Evolutionary conservation across 2,888 invertebrate species (phyloP).

Genomic region (Eupsilia transversa): DNA sequence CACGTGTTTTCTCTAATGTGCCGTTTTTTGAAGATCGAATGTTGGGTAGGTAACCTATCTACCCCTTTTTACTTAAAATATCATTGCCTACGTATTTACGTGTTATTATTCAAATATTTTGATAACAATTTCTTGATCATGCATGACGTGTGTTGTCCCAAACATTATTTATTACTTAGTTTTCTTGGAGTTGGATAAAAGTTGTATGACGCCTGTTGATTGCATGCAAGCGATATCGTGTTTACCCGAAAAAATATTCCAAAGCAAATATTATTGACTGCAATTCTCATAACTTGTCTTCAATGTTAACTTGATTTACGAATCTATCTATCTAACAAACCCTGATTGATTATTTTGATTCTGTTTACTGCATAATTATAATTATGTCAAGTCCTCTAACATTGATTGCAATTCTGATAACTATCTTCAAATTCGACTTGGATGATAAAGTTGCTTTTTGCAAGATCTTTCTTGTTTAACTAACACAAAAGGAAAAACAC

Average conservation of each 20-base stretch:
- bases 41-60: neutral
- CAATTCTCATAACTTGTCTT: slow-evolving; percentile 1
- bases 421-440: too few species aligned
- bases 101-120: slow-evolving; percentile 12
- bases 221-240: neutral
- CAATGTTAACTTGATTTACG: neutral
- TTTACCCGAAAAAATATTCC: neutral
- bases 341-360: too few species aligned
- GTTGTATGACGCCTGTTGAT: neutral
- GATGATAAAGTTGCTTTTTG: too few species aligned
- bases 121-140: slow-evolving; percentile 4
- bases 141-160: neutral
- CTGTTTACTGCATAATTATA: too few species aligned
- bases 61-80: neutral
- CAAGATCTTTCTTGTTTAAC: too few species aligned
- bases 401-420: too few species aligned
- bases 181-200: slow-evolving; percentile 3
- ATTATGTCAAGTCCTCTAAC: too few species aligned
- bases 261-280: slow-evolving; percentile 28
- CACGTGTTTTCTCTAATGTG: neutral
- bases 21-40: too few species aligned
- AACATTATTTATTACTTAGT: slow-evolving; percentile 5
- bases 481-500: too few species aligned
- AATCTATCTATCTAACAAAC: too few species aligned
- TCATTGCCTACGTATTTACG: neutral